Conservation (phyloP, 2,797 vertebrate genomes). For the Aphelocoma californica region DNA sequence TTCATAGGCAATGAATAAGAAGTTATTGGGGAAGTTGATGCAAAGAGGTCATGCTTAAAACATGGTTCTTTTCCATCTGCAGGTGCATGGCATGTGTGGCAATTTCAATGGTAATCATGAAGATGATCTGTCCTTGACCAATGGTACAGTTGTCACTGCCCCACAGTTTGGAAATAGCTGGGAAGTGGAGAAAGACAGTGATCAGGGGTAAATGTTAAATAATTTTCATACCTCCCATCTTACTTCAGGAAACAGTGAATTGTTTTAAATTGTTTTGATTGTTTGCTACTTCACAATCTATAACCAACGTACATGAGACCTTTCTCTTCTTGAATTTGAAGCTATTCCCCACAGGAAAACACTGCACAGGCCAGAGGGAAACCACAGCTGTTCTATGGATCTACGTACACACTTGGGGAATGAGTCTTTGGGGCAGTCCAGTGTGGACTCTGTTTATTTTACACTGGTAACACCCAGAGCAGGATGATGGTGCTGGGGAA, state of each 20-base stretch:
- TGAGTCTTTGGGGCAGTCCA: background rate
- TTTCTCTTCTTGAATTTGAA: background rate
- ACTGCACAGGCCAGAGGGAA: background rate
- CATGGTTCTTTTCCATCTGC: background rate
- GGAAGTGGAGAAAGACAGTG: conserved; percentile 62
- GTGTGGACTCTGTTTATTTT: background rate
- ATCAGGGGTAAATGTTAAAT: conserved; percentile 39
- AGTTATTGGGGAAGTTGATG: background rate
- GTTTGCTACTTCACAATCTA: background rate
- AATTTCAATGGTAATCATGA: conserved; percentile 61
- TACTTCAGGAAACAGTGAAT: background rate
- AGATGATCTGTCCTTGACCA: conserved; percentile 68
- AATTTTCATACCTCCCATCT: background rate
- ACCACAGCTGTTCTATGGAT: background rate
- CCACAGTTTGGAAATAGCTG: conserved; percentile 74
- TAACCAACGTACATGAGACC: background rate
- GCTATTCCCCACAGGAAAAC: background rate
- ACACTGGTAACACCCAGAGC: background rate
- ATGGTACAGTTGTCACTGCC: conserved; percentile 15
- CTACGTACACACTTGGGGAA: background rate
- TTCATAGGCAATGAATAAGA: background rate
- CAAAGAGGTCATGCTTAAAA: background rate
- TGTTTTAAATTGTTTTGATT: background rate
- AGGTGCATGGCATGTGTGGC: conserved; percentile 75
- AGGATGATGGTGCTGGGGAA: background rate